Percentiles rank a stretch among this genome's conserved stretches.
These are phyloP conservation scores for Corythornis madagascariensis DNA, from an alignment of 2,113 vertebrate genomes.

Conservation along the genomic window DNA sequence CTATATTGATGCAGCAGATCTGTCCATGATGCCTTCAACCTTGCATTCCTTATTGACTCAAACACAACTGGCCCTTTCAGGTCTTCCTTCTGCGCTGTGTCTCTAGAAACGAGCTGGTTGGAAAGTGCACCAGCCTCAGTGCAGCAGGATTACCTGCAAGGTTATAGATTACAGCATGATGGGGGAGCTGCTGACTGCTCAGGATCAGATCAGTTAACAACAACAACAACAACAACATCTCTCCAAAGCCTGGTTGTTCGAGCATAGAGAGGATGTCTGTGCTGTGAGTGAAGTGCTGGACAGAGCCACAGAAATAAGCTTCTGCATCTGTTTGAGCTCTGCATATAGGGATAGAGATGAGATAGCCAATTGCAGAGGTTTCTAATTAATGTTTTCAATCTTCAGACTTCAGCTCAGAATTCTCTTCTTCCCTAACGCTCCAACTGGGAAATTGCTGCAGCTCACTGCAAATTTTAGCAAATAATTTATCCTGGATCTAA, in stretches of 20 bases:
- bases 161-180: neutral
- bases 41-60: neutral
- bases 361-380: neutral
- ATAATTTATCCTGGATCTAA: neutral
- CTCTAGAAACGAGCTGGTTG: neutral
- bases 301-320: neutral
- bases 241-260: rapidly evolving
- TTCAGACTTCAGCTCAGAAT: neutral
- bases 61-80: neutral
- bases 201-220: neutral
- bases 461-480: neutral
- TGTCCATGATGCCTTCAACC: neutral
- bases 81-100: neutral
- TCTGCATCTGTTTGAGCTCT: neutral
- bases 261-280: neutral
- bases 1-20: neutral
- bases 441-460: neutral
- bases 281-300: conserved; percentile 17
- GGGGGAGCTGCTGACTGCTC: neutral
- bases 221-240: rapidly evolving
- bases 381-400: neutral
- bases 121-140: neutral
- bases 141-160: neutral
- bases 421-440: neutral
- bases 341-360: neutral